Conservation (phyloP, 1,140 invertebrate genomes). For the Nymphalis io region DNA sequence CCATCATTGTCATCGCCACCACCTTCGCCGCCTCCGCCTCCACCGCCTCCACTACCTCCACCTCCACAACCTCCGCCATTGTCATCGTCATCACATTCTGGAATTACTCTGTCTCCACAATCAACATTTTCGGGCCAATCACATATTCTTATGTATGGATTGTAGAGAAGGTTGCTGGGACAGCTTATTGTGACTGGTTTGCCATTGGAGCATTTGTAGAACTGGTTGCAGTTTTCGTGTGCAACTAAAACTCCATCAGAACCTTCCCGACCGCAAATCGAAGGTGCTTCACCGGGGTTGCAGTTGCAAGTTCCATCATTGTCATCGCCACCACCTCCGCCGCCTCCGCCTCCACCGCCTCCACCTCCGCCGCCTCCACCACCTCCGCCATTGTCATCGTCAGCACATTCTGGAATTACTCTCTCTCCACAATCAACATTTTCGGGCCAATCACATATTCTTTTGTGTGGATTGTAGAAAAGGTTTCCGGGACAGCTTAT, state of each 20-base stretch:
- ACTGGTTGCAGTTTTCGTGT: conserved; percentile 41
- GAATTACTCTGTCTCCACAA: conserved; percentile 32
- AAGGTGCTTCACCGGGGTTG: too few species aligned
- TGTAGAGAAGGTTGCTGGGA: conserved; percentile 38
- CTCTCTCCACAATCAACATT: conserved; percentile 37
- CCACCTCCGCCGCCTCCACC: too few species aligned
- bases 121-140: conserved; percentile 53
- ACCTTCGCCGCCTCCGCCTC: conserved; percentile 20
- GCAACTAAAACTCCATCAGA: too few species aligned
- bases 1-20: background rate
- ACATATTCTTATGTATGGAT: conserved; percentile 73
- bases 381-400: too few species aligned
- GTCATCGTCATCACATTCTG: background rate
- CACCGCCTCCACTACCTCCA: conserved; percentile 78
- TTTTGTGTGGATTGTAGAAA: too few species aligned
- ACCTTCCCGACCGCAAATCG: too few species aligned
- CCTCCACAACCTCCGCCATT: too few species aligned
- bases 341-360: too few species aligned
- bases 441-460: conserved; percentile 77
- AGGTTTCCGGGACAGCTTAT: too few species aligned
- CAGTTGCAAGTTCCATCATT: too few species aligned
- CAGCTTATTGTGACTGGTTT: conserved; percentile 63
- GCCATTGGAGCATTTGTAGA: conserved; percentile 44
- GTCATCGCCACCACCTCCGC: too few species aligned
- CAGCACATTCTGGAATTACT: too few species aligned